Evolutionary conservation across 2,113 vertebrate genomes (phyloP).

Genomic region (Sitta europaea): DNA sequence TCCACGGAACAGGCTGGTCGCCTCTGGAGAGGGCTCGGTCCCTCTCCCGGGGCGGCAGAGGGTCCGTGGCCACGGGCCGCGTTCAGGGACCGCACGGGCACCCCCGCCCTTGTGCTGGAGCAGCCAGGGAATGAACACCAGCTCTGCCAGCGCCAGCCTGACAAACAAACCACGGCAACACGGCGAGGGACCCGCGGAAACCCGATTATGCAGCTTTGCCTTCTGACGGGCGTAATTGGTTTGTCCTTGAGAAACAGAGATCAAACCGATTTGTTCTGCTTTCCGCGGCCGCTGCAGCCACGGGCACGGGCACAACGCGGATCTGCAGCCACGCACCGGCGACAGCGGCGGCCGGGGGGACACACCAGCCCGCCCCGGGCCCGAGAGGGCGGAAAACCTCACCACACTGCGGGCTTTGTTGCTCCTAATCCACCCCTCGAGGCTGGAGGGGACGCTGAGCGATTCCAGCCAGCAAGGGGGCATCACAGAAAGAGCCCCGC

Average conservation of each 20-base stretch:
- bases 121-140: not conserved
- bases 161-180: not conserved
- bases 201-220: conserved; percentile 17
- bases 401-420: not conserved
- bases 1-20: not conserved
- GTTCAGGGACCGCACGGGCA: not conserved
- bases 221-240: not conserved
- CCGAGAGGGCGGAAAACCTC: not conserved
- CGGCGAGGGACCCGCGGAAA: not conserved
- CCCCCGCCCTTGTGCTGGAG: not conserved
- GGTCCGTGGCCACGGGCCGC: not conserved
- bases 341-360: not conserved
- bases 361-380: not conserved
- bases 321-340: rapidly evolving
- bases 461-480: not conserved
- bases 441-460: not conserved
- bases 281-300: not conserved
- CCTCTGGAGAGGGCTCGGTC: not conserved
- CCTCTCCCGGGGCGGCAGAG: not conserved
- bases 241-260: conserved; percentile 53
- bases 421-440: not conserved
- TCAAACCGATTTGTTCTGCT: not conserved
- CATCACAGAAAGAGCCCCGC: not conserved
- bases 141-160: not conserved
- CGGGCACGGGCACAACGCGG: rapidly evolving